Conservation (phyloP, 2,888 invertebrate species). For the Drosophila borealis region DNA sequence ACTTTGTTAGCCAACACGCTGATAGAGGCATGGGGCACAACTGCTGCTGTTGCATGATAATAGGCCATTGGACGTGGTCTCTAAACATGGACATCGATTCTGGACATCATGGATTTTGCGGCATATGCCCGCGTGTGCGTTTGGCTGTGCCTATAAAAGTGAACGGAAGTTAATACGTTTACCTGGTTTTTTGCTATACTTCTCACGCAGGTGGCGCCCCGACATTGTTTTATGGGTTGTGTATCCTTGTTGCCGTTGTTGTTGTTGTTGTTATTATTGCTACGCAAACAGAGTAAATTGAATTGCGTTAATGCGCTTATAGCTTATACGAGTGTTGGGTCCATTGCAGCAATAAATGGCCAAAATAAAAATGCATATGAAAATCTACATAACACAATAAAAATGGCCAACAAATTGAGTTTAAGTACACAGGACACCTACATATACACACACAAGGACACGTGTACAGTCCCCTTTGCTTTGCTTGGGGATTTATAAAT, state of each 20-base stretch:
- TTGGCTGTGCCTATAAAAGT: conserved; percentile 63
- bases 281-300: conserved; percentile 66
- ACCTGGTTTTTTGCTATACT: conserved; percentile 54
- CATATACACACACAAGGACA: not conserved
- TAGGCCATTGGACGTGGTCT: conserved; percentile 45
- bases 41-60: conserved; percentile 52
- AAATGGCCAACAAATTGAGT: conserved; percentile 74
- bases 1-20: conserved; percentile 54
- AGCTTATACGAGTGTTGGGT: conserved; percentile 54
- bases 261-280: conserved; percentile 35
- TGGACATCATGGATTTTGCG: conserved; percentile 54
- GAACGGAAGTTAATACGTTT: conserved; percentile 81
- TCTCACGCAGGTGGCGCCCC: conserved; percentile 61
- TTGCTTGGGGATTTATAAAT: conserved; percentile 53
- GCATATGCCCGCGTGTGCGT: conserved; percentile 28
- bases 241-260: conserved; percentile 1
- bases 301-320: conserved; percentile 79
- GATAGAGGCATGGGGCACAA: conserved; percentile 31
- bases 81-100: conserved; percentile 19
- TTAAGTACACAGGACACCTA: conserved; percentile 62
- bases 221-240: conserved; percentile 56
- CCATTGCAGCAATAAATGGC: conserved; percentile 58
- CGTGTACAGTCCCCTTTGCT: conserved; percentile 10
- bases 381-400: conserved; percentile 59
- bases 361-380: conserved; percentile 74